phyloP scores from a whole-genome alignment of 2,888 invertebrate genomes.

The Heliothis peltigera region DNA sequence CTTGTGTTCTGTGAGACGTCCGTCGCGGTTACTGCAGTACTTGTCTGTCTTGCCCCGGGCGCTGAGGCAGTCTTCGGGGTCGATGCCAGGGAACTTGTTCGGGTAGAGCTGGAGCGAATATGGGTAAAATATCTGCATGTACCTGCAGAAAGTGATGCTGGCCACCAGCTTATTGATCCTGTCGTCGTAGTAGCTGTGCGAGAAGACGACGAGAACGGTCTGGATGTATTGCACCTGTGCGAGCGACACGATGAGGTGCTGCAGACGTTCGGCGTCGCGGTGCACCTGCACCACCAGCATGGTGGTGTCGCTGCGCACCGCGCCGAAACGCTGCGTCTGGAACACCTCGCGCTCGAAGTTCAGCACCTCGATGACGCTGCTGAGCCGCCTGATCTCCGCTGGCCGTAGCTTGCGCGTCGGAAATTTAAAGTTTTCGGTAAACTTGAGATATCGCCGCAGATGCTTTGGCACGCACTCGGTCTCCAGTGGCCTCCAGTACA shows the following conservation, averaged over 20 bases:
- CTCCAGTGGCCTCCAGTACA: not conserved
- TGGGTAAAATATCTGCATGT: conserved; percentile 76
- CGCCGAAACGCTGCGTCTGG: conserved; percentile 56
- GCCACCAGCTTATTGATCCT: conserved; percentile 63
- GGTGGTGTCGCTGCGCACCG: conserved; percentile 54
- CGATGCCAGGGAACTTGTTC: conserved; percentile 66
- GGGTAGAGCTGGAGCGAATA: conserved; percentile 72
- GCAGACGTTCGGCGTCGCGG: conserved; percentile 63
- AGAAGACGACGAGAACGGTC: conserved; percentile 69
- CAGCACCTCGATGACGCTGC: conserved; percentile 48
- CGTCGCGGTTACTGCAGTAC: conserved; percentile 62
- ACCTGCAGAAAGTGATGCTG: conserved; percentile 71
- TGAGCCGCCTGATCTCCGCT: conserved; percentile 38
- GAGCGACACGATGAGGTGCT: conserved; percentile 68
- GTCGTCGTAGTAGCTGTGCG: conserved; percentile 71
- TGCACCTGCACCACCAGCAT: conserved; percentile 67
- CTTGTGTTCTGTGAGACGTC: conserved; percentile 66
- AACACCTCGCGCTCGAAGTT: conserved; percentile 62
- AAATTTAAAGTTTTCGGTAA: conserved; percentile 32
- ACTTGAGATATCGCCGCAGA: conserved; percentile 46
- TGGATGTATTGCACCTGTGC: conserved; percentile 66
- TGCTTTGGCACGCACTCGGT: conserved; percentile 29
- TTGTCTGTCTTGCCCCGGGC: not conserved
- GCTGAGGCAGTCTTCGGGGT: conserved; percentile 58
- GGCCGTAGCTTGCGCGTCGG: conserved; percentile 6